A percentile compares a stretch with the other conserved stretches of the same genome.
These are phyloP conservation scores for Neotragus moschatus DNA, from an alignment of 2,113 vertebrate species.

Conservation along the genomic window DNA sequence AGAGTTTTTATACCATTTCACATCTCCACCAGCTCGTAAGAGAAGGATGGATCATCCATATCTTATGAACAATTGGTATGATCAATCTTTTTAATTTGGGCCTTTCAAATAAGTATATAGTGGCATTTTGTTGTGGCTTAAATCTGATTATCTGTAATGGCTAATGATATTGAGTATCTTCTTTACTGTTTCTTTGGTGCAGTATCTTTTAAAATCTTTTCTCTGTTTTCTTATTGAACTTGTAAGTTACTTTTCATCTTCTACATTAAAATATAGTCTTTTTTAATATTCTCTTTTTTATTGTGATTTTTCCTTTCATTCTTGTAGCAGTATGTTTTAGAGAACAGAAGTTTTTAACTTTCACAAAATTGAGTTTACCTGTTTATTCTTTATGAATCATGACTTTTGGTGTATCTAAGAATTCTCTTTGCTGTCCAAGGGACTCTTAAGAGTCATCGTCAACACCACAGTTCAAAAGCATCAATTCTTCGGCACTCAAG, in stretches of 20 bases:
- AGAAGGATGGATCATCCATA: background rate
- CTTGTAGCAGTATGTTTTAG: no score
- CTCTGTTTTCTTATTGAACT: background rate
- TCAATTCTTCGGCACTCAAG: no score
- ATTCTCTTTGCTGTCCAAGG: background rate
- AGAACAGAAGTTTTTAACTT: background rate
- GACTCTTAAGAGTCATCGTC: background rate
- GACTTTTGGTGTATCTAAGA: background rate
- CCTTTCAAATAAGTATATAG: background rate
- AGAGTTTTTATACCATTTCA: background rate
- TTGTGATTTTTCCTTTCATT: background rate
- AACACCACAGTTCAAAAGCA: background rate
- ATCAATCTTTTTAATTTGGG: background rate
- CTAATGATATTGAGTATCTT: background rate
- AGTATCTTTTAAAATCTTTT: background rate
- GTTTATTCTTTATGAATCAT: background rate
- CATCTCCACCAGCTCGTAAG: background rate
- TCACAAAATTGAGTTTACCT: background rate
- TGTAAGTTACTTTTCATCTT: background rate
- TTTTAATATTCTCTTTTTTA: background rate
- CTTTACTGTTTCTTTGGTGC: background rate
- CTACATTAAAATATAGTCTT: background rate
- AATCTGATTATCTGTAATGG: background rate
- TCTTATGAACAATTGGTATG: background rate
- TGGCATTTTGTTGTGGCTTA: background rate